Evolutionary conservation across 2,113 vertebrate genomes (phyloP).

Genomic region (Hypomesus transpacificus): DNA sequence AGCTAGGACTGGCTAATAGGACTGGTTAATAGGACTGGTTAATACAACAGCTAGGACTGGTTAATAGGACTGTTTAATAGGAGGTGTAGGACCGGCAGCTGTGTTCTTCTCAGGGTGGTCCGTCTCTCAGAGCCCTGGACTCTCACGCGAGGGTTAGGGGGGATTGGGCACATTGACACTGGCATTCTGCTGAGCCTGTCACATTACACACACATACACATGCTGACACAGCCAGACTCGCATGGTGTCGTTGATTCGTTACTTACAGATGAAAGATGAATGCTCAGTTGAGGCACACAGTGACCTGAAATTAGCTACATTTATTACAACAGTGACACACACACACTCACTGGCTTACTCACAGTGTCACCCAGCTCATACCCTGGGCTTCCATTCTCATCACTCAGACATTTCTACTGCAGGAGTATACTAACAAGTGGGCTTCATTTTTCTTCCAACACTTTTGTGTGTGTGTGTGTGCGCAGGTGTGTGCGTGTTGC

Average conservation of each 20-base stretch:
- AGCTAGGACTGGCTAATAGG: no score
- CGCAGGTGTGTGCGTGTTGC: no score
- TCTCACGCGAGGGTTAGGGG: constrained; percentile 9
- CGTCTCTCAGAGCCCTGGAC: constrained; percentile 11
- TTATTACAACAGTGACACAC: constrained; percentile 15
- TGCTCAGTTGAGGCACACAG: constrained; percentile 21
- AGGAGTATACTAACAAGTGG: no score
- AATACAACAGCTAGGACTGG: no score
- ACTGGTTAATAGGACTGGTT: no score
- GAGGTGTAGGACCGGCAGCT: neutral
- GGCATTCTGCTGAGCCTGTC: constrained; percentile 51
- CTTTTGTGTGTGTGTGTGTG: no score
- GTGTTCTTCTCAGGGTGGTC: constrained; percentile 41
- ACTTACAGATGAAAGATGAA: constrained; percentile 47
- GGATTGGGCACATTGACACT: neutral
- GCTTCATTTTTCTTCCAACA: no score
- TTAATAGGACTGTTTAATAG: neutral
- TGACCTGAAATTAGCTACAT: constrained; percentile 46
- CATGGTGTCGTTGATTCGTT: neutral
- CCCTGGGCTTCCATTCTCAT: no score
- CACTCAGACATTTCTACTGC: no score
- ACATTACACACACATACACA: constrained; percentile 10
- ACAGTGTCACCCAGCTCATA: neutral
- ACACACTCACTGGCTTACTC: neutral
- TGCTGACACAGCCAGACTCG: constrained; percentile 10